Base-by-base conservation (phyloP, 1,140 invertebrate species). In the Antheraea mylitta region DNA sequence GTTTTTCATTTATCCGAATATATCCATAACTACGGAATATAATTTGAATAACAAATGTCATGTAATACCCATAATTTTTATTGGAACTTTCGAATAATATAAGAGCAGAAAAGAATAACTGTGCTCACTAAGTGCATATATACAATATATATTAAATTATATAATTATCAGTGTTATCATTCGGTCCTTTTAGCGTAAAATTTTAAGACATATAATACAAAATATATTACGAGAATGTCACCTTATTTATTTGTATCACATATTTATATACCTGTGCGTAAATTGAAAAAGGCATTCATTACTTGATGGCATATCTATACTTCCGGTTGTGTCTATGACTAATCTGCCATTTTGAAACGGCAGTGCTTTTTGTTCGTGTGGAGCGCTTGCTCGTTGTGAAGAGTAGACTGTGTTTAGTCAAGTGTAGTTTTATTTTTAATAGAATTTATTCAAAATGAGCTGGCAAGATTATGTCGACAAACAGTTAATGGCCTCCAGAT, bases 391-490 rank as follows among this genome's bases (percentile, higher is more conserved):
- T 92, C 88, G 89, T 86, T 89, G 88, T 86, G 85, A 81, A 78
- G 87, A 83, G 81, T 81, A 83, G 77, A 86, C 85, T 84, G 84
- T 87, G 85, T 82, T 87, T 89, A 89, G 86, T 80, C 80, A 88
- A 90, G 87, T 90, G 85, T 90, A 92, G 90, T 90, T 92, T 87
- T 90, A 91, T 88, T 90, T 76, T 85, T 85, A 88, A 85, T 86
- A 81, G 90, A 92, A 90, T 87, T 88, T 77, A 83, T 83, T 86
- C 90, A 92, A 87, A 86, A 98, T 98, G 97, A 98, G 97, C 95
- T 99, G 98, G 98, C 97, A 98, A 96, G 97, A 98, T 96, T 99
- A 99, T 94, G 97, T 99, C 91, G 97, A 98, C 94, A 98, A 98
- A 95, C 97, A 99, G 94, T 96, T 98, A 94, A 94, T 98, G 93